Conservation (phyloP, 2,113 vertebrate species). For the Mastomys coucha region DNA sequence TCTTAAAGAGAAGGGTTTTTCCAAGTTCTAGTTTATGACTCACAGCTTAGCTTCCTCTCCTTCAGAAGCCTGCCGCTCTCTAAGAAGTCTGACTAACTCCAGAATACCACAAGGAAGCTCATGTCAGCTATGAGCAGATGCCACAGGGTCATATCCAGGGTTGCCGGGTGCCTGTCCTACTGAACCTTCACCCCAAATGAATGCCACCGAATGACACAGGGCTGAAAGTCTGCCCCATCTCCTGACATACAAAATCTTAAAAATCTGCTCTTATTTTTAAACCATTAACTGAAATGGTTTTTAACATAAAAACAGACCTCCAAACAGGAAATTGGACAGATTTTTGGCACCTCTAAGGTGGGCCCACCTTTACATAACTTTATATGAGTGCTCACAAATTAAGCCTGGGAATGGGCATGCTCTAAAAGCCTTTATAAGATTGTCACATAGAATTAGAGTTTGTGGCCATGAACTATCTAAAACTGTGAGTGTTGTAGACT, state of each 20-base stretch:
- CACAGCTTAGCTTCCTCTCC: background rate
- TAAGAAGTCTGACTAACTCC: background rate
- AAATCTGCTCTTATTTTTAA: constrained; percentile 18
- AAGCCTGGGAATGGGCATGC: background rate
- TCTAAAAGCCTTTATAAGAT: constrained; percentile 17
- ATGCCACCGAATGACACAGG: background rate
- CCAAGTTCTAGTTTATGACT: background rate
- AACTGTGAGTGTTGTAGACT: background rate
- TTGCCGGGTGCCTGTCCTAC: background rate
- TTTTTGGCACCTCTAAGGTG: constrained; percentile 23
- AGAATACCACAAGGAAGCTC: background rate
- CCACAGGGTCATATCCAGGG: background rate
- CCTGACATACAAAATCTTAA: background rate
- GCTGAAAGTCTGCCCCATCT: background rate
- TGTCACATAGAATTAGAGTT: background rate
- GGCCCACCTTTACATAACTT: background rate
- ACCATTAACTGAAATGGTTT: background rate
- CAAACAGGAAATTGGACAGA: background rate
- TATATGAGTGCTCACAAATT: background rate
- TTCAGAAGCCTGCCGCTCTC: background rate
- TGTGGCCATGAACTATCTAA: background rate
- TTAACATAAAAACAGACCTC: background rate
- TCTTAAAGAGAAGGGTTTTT: constrained; percentile 6
- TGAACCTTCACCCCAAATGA: background rate
- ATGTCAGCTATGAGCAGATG: background rate